Evolutionary conservation across 2,888 invertebrate genomes (phyloP).

Genomic region (Lycaena phlaeas): DNA sequence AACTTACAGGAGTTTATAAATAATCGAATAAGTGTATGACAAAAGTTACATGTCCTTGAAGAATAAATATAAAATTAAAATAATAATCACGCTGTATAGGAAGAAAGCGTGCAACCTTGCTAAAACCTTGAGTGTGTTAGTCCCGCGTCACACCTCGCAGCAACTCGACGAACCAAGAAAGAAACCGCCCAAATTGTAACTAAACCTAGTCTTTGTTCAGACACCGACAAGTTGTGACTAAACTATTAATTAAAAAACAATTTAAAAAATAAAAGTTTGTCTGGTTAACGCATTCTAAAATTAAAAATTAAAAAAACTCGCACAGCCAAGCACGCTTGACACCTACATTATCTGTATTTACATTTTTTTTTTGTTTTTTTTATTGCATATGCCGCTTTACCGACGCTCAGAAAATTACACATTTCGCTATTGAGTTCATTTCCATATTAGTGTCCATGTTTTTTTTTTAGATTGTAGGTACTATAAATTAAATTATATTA

Average conservation of each 20-base stretch:
- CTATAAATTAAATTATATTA: no score
- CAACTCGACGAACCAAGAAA: slow-evolving; percentile 23
- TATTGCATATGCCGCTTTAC: not conserved
- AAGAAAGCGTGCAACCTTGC: slow-evolving; percentile 33
- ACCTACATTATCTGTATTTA: slow-evolving; percentile 3
- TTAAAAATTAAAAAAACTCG: slow-evolving; percentile 18
- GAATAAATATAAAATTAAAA: not conserved
- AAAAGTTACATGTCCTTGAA: not conserved
- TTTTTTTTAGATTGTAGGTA: no score
- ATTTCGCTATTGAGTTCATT: no score
- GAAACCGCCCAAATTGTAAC: slow-evolving; percentile 10
- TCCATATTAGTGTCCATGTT: no score
- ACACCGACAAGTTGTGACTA: slow-evolving; percentile 24
- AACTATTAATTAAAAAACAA: slow-evolving; percentile 20
- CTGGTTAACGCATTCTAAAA: slow-evolving; percentile 21
- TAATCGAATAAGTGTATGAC: not conserved
- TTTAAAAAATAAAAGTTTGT: slow-evolving; percentile 22
- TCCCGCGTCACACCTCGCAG: slow-evolving; percentile 34
- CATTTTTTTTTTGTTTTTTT: not conserved
- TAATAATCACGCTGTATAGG: slow-evolving; percentile 26
- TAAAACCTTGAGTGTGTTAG: slow-evolving; percentile 28
- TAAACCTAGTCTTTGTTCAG: slow-evolving; percentile 7
- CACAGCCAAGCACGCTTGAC: slow-evolving; percentile 19
- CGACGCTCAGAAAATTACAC: not conserved
- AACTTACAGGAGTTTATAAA: not conserved